Evolutionary conservation across 2,113 vertebrate genomes (phyloP).

Genomic region (Gallinago undulata): DNA sequence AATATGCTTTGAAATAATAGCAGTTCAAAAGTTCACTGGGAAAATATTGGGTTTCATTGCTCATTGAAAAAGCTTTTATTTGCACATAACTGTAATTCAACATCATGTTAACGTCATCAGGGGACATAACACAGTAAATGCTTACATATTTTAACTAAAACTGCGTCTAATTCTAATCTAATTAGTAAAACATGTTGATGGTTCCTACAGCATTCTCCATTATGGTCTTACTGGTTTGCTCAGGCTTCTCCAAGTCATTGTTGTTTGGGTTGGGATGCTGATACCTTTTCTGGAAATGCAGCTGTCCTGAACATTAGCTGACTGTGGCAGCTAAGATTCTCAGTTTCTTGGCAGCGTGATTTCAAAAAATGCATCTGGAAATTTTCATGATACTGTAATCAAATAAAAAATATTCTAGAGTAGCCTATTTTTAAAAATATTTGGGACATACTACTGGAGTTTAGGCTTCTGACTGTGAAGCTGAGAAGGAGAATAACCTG

Average conservation of each 20-base stretch:
- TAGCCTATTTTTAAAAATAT: neutral
- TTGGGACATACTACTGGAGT: neutral
- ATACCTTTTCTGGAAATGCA: neutral
- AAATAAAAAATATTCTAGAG: neutral
- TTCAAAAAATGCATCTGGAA: neutral
- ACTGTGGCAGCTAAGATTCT: neutral
- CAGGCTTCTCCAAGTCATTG: neutral
- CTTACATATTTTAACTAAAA: neutral
- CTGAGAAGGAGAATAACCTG: neutral
- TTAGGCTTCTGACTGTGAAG: neutral
- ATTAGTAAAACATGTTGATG: neutral
- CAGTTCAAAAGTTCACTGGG: conserved; percentile 26
- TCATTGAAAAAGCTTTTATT: conserved; percentile 13
- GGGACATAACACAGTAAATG: neutral
- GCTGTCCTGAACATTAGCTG: neutral
- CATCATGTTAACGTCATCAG: neutral
- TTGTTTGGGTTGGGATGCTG: neutral
- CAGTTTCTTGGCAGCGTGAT: neutral
- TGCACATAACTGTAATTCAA: neutral
- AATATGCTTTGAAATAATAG: conserved; percentile 8
- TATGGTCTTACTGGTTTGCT: neutral
- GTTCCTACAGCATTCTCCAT: neutral
- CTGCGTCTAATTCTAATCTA: neutral
- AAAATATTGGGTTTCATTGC: conserved; percentile 15
- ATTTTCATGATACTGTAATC: neutral